phyloP scores from a whole-genome alignment of 2,113 vertebrate species.

The Sclerurus mexicanus region DNA sequence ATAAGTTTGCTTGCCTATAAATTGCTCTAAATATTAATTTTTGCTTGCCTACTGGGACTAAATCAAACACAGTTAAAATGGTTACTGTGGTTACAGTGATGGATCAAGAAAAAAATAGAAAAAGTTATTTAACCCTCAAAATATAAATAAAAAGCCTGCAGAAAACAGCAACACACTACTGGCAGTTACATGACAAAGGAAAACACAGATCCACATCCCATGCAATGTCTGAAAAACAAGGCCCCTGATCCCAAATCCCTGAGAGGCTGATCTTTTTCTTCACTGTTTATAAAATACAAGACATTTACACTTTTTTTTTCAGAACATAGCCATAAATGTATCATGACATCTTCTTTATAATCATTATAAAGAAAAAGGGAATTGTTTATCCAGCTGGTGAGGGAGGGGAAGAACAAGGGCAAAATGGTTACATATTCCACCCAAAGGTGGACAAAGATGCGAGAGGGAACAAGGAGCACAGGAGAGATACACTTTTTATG shows the following conservation, averaged over 20 bases:
- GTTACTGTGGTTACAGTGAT: slow-evolving; percentile 71
- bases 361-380: background rate
- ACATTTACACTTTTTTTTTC: background rate
- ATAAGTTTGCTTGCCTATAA: slow-evolving; percentile 15
- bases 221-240: background rate
- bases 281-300: background rate
- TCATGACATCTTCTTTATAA: background rate
- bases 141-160: background rate
- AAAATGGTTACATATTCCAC: background rate
- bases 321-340: background rate
- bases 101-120: background rate
- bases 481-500: rapidly evolving
- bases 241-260: background rate
- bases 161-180: background rate
- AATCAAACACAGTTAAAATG: slow-evolving; percentile 66
- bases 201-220: background rate
- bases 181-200: background rate
- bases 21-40: slow-evolving; percentile 61
- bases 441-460: background rate
- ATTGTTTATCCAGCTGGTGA: background rate
- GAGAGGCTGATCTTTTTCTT: background rate
- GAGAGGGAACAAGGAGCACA: background rate
- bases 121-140: slow-evolving; percentile 55
- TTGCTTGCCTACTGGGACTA: slow-evolving; percentile 42
- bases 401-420: background rate